Conservation (phyloP, 1,140 invertebrate species). For the Platyscapa corneri region DNA sequence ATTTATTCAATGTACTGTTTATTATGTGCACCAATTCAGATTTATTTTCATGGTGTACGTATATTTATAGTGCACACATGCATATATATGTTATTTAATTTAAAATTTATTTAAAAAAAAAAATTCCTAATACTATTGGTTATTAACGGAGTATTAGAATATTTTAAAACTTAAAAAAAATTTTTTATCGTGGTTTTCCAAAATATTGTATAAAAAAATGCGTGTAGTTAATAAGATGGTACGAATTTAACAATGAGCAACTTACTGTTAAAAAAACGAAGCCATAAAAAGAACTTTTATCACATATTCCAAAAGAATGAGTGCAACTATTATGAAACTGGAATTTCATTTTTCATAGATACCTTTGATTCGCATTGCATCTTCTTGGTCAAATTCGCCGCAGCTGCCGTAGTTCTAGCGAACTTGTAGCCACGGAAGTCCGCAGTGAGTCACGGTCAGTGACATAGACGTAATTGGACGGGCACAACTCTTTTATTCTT, state of each 20-base stretch:
- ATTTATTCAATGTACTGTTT: too few relatives aligned
- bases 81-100: too few relatives aligned
- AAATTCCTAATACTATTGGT: too few relatives aligned
- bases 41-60: too few relatives aligned
- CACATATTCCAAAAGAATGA: not conserved
- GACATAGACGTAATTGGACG: not conserved
- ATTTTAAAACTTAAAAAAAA: too few relatives aligned
- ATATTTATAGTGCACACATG: too few relatives aligned
- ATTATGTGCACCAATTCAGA: too few relatives aligned
- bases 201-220: not conserved
- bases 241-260: not conserved
- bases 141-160: too few relatives aligned
- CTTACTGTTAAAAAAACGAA: too few relatives aligned
- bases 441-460: slow-evolving; percentile 42
- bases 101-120: too few relatives aligned
- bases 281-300: not conserved
- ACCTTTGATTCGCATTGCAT: not conserved
- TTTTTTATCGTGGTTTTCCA: too few relatives aligned
- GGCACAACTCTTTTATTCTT: too few relatives aligned
- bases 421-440: slow-evolving; percentile 7
- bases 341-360: not conserved
- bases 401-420: not conserved
- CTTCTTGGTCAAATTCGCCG: not conserved
- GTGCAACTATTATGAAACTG: not conserved
- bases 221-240: not conserved